Evolutionary conservation across 2,888 invertebrate genomes (phyloP).

Genomic region (Lypha dubia): DNA sequence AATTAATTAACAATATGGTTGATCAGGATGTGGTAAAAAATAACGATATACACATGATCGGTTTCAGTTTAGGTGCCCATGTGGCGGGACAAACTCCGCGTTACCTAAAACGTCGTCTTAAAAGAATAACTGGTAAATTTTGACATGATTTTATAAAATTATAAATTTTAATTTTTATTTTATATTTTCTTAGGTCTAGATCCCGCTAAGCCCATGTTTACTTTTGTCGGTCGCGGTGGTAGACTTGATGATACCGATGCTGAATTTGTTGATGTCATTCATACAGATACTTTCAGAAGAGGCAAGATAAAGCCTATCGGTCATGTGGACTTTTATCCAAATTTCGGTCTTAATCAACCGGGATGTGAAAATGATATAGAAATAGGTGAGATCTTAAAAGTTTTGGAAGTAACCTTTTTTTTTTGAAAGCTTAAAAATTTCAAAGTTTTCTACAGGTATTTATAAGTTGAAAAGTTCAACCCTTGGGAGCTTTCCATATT

Average conservation of each 20-base stretch:
- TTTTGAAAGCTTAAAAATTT: too few relatives aligned
- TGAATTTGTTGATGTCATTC: slow-evolving; percentile 86
- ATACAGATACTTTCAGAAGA: slow-evolving; percentile 86
- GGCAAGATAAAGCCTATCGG: slow-evolving; percentile 85
- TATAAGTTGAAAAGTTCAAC: too few relatives aligned
- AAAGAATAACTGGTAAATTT: slow-evolving; percentile 85
- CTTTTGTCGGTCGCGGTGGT: slow-evolving; percentile 82
- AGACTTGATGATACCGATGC: slow-evolving; percentile 86
- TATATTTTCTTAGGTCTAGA: slow-evolving; percentile 84
- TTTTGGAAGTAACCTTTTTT: too few relatives aligned
- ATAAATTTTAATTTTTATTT: neutral
- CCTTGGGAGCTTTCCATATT: too few relatives aligned
- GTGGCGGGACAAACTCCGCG: slow-evolving; percentile 85
- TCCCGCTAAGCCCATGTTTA: slow-evolving; percentile 87
- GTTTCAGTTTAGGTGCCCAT: slow-evolving; percentile 88
- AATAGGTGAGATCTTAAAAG: slow-evolving; percentile 66
- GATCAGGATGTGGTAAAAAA: slow-evolving; percentile 82
- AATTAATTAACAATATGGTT: slow-evolving; percentile 85
- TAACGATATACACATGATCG: slow-evolving; percentile 85
- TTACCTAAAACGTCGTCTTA: slow-evolving; percentile 84
- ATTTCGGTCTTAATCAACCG: slow-evolving; percentile 85
- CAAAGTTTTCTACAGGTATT: too few relatives aligned
- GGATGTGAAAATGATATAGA: slow-evolving; percentile 84
- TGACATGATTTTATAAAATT: neutral
- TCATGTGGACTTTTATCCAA: slow-evolving; percentile 86